These are phyloP conservation scores for Oikopleura vanhoeffeni DNA, from an alignment of 23 tunicate genomes.

Conservation along the genomic window DNA sequence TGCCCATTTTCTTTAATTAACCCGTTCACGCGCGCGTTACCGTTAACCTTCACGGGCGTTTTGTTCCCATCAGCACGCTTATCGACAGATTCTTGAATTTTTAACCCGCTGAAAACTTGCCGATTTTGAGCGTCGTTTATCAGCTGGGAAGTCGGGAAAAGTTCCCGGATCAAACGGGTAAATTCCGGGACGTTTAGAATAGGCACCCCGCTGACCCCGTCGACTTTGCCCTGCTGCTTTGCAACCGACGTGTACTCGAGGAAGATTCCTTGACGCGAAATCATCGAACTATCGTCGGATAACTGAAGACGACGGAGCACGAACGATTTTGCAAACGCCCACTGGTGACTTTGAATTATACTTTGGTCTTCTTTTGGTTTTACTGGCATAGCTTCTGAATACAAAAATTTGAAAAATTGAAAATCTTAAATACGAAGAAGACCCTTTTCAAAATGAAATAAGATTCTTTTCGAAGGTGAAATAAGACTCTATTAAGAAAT, in stretches of 20 bases:
- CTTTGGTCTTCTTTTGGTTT: neutral
- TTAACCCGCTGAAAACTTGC: neutral
- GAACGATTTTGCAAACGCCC: neutral
- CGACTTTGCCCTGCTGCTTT: neutral
- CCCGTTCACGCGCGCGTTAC: neutral
- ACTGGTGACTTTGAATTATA: neutral
- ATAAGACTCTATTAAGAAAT: no score
- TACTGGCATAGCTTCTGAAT: neutral
- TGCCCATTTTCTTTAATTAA: neutral
- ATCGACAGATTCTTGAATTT: neutral
- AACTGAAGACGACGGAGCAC: neutral
- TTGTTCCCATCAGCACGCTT: neutral
- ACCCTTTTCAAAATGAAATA: no score
- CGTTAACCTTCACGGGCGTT: neutral
- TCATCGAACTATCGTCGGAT: neutral
- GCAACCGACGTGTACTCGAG: neutral
- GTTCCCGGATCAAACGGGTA: neutral
- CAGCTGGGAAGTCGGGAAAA: slow-evolving; percentile 6
- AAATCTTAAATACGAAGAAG: no score
- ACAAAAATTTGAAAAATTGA: no score
- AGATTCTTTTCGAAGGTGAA: no score
- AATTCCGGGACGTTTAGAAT: neutral
- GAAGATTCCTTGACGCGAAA: neutral
- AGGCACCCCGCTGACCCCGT: neutral
- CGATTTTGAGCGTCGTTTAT: slow-evolving; percentile 7